Base-by-base conservation (phyloP, 2,888 invertebrate genomes). In the Lepetodrilus schrolli region DNA sequence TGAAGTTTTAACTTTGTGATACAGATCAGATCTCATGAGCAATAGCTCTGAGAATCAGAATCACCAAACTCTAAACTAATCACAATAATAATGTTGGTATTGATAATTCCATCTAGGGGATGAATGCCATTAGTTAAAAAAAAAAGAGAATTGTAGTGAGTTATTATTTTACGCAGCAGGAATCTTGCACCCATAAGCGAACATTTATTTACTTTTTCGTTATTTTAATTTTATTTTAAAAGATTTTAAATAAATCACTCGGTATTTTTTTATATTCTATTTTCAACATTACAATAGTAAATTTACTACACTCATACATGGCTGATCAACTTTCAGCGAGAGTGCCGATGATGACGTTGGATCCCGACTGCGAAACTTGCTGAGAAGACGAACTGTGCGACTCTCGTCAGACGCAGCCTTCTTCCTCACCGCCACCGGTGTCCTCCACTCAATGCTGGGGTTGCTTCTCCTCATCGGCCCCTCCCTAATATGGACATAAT, bases 381-480 rank as follows among this genome's bases (percentile, higher is more conserved):
- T 83, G 36, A 82, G 73, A 23, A 85, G 66, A n/a, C 81, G 75
- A 4, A 80, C 75, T 1, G 48, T 73, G 49, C 26, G 34, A 34
- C 48, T 76, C n/a, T 77, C 70, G 49, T 75, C 51, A 20, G 58
- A 34, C 0, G 50, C 43, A 36, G 48, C 66, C 69, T 68, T 69
- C 65, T 79, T 79, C 50, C 68, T 79, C 21, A 78, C 47, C 0
- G 51, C 70, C 68, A 79, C 66, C 2, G 85, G 83, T 13, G 82
- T 77, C 30, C 81, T 78, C 86, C 85, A 86, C 17, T 76, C 69
- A 65, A 81, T 82, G 23, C 76, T 75, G 0, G 81, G 81, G n/a
- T 78, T 77, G 13, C 65, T 66, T 13, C 82, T 77, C n/a, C 80
- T 78, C 77, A 79, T 82, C 26, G 82, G 80, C 51, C 87, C 87